Base-by-base conservation (phyloP, 2,113 vertebrate species). In the Harpagus bidentatus region DNA sequence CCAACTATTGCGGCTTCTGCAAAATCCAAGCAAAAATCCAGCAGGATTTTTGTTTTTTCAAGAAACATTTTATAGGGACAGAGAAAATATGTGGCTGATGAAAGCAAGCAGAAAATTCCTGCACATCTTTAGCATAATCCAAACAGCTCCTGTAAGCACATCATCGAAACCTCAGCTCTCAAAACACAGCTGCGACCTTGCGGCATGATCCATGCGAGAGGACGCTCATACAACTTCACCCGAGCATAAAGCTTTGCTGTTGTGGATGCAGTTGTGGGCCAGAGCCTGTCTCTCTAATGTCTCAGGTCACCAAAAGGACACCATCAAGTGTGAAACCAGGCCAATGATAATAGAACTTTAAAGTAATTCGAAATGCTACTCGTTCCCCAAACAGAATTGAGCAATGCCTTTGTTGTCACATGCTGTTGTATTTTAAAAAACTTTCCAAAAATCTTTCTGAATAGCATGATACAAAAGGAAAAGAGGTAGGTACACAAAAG, bases 261-360 rank as follows among this genome's bases (percentile, higher is more conserved):
- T 76, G 43, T 28, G 34, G 85, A 43, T 69, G 58, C 40, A 50
- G 23, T 3, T 21, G 58, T 55, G 58, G 52, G 47, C 52, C 66
- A 66, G 20, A 73, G 80, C 56, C 40, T 34, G 12, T 10, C 29
- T 17, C 29, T 74, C 56, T 45, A 2, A 82, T 11, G 53, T 12
- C 92, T 88, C 66, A 62, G 50, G 79, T 80, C 88, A 96, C 67
- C 50, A 28, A 82, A 42, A 31, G 87, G 92, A 90, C 55, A 86
- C 7, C 61, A 65, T 3, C 42, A 58, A 58, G 6, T 13, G 28
- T 53, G 76, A 95, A 92, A 78, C 12, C 42, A 71, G 52, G 55
- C 42, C 83, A 58, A 19, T 4, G 11, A 8, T 1, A 88, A 78
- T 17, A 42, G 52, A 56, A 65, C 92, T 80, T 55, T 20, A 3